phyloP scores from a whole-genome alignment of 2,797 vertebrate genomes.

The Morelia viridis region DNA sequence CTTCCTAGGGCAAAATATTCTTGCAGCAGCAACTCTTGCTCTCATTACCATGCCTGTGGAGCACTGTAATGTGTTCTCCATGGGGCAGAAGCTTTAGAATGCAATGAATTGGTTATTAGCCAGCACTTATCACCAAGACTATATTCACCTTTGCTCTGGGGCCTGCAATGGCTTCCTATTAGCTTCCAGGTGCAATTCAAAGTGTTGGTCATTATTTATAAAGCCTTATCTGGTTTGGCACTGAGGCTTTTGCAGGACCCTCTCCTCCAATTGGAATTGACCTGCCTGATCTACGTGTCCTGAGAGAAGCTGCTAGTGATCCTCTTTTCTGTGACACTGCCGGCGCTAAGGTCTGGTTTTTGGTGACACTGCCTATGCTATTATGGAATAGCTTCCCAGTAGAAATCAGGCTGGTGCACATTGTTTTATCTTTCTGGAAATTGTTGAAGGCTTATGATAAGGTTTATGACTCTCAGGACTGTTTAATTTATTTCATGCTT shows the following conservation, averaged over 20 bases:
- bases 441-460: neutral
- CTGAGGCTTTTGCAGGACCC: neutral
- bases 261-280: neutral
- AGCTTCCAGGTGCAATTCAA: neutral
- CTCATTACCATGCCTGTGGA: no score
- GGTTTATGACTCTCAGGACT: neutral
- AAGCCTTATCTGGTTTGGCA: neutral
- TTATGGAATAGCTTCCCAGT: neutral
- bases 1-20: neutral
- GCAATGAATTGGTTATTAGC: no score
- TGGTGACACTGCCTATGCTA: neutral
- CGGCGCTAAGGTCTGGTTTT: neutral
- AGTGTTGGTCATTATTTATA: neutral
- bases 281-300: neutral
- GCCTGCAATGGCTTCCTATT: neutral
- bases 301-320: neutral
- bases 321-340: neutral
- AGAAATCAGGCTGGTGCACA: neutral
- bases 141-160: neutral
- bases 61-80: no score
- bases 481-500: neutral
- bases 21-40: neutral
- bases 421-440: neutral
- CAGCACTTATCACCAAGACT: no score
- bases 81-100: no score